Evolutionary conservation across 2,888 invertebrate species (phyloP).

Genomic region (Thumatha senex): DNA sequence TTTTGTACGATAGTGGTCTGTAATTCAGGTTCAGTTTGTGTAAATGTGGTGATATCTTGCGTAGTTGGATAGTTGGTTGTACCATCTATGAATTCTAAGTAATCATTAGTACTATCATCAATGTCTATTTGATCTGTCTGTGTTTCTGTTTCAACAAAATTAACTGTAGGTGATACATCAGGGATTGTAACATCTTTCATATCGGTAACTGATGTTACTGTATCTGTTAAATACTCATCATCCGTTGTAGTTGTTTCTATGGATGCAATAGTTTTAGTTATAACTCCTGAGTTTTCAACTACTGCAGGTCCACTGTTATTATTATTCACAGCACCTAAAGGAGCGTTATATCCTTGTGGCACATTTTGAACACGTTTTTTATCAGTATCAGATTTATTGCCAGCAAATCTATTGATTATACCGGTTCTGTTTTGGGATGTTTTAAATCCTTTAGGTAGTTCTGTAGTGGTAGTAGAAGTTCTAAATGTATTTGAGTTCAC

Average conservation of each 20-base stretch:
- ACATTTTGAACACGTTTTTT: conserved; percentile 74
- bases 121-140: conserved; percentile 59
- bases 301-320: conserved; percentile 36
- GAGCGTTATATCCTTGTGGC: conserved; percentile 62
- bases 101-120: conserved; percentile 67
- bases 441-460: conserved; percentile 56
- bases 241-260: conserved; percentile 51
- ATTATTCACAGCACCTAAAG: conserved; percentile 25
- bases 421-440: conserved; percentile 60
- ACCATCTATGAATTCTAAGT: conserved; percentile 61
- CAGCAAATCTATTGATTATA: conserved; percentile 56
- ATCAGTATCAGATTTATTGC: conserved; percentile 56
- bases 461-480: conserved; percentile 70
- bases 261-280: conserved; percentile 45
- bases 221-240: conserved; percentile 68
- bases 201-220: conserved; percentile 48
- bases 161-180: conserved; percentile 48
- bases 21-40: conserved; percentile 42
- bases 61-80: conserved; percentile 60
- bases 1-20: conserved; percentile 29
- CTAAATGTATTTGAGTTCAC: conserved; percentile 74
- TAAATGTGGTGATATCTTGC: conserved; percentile 44
- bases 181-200: conserved; percentile 39
- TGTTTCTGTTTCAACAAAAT: conserved; percentile 53
- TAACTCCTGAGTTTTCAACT: conserved; percentile 46